Evolutionary conservation across 2,797 vertebrate genomes (phyloP).

Genomic region (Xenentodon cancila): DNA sequence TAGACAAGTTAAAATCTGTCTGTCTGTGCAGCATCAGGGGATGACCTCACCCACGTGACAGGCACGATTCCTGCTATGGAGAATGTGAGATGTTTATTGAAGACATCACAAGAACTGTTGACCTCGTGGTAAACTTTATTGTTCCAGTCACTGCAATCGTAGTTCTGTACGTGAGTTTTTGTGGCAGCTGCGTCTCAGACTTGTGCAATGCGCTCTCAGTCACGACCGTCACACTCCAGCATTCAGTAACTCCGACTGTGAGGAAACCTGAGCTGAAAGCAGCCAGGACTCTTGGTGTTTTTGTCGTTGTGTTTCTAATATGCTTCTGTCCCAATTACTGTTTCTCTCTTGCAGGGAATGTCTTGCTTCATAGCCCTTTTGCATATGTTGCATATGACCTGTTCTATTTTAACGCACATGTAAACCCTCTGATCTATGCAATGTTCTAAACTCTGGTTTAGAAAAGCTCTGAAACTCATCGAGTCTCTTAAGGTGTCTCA

Average conservation of each 20-base stretch:
- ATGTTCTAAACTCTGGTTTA: background rate
- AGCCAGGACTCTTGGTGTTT: background rate
- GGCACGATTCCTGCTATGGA: background rate
- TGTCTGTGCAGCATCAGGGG: background rate
- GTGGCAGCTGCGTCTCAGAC: background rate
- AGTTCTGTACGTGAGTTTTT: conserved; percentile 1
- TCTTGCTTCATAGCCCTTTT: background rate
- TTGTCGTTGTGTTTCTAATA: background rate
- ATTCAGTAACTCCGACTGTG: background rate
- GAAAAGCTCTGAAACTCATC: background rate
- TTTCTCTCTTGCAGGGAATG: background rate
- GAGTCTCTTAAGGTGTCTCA: background rate
- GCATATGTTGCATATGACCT: background rate
- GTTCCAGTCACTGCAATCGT: background rate
- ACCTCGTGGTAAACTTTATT: background rate
- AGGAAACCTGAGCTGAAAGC: background rate
- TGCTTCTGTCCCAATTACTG: background rate
- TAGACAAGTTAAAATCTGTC: background rate
- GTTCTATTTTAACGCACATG: background rate
- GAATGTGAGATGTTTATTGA: background rate
- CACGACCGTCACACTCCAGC: background rate
- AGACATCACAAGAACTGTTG: background rate
- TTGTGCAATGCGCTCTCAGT: conserved; percentile 1
- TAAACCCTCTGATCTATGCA: background rate
- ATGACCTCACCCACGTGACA: background rate